phyloP scores from a whole-genome alignment of 2,113 vertebrate genomes.

The Tautogolabrus adspersus region DNA sequence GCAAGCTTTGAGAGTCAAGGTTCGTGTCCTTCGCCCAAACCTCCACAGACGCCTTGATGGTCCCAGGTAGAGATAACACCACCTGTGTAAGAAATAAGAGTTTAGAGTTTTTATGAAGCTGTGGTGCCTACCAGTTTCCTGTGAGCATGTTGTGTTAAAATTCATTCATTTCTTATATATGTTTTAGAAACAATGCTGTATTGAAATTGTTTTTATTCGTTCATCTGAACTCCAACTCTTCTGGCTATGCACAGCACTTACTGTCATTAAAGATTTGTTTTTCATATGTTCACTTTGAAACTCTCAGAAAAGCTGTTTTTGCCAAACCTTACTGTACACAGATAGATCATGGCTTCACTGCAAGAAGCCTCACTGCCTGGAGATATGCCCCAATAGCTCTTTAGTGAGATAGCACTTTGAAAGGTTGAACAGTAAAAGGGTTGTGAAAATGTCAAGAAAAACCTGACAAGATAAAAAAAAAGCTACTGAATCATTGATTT shows the following conservation, averaged over 20 bases:
- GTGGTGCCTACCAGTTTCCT: conserved; percentile 23
- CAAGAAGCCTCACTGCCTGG: too few relatives aligned
- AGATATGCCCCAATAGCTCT: conserved; percentile 28
- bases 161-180: conserved; percentile 10
- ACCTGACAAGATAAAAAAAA: background rate
- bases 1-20: conserved; percentile 98
- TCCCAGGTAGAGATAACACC: conserved; percentile 22
- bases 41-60: conserved; percentile 84
- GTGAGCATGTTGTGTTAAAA: conserved; percentile 39
- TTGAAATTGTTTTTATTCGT: conserved; percentile 13
- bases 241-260: conserved; percentile 66
- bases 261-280: conserved; percentile 20
- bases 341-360: background rate
- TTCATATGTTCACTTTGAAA: conserved; percentile 12
- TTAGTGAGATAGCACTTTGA: conserved; percentile 36
- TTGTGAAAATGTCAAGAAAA: conserved; percentile 37
- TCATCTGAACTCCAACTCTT: conserved; percentile 41
- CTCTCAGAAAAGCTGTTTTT: conserved; percentile 5
- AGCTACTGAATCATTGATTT: conserved; percentile 8
- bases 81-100: conserved; percentile 29
- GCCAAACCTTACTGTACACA: conserved; percentile 27
- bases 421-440: conserved; percentile 65
- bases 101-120: conserved; percentile 10
- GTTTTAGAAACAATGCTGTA: conserved; percentile 22
- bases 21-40: conserved; percentile 96